phyloP scores from a whole-genome alignment of 1,140 invertebrate genomes.

The Penaeus indicus region DNA sequence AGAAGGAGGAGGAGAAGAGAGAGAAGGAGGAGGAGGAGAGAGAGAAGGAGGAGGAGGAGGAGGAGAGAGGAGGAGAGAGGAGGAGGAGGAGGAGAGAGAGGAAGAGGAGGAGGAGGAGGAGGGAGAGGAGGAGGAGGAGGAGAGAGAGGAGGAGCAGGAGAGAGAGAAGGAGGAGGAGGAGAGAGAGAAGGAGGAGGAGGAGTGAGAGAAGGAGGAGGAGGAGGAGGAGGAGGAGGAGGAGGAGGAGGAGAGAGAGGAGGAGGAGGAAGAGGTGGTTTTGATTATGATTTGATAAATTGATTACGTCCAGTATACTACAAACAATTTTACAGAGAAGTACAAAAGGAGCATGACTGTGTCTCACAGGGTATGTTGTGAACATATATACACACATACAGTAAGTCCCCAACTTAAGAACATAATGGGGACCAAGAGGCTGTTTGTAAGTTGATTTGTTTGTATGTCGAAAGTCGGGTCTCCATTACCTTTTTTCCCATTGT shows the following conservation, averaged over 20 bases:
- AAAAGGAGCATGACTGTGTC: no score
- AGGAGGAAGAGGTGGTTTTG: background rate
- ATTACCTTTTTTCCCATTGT: no score
- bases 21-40: background rate
- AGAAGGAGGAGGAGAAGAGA: background rate
- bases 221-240: background rate
- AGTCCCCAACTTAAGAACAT: no score
- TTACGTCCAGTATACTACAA: no score
- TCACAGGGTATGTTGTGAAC: no score
- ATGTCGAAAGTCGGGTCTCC: no score
- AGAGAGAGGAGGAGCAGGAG: background rate
- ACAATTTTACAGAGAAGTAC: no score
- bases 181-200: background rate
- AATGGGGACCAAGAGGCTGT: no score
- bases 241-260: background rate
- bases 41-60: background rate
- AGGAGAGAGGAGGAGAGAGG: background rate
- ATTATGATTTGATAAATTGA: background rate
- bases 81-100: background rate
- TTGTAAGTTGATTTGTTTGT: no score
- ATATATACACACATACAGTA: no score
- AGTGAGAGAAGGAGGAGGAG: background rate
- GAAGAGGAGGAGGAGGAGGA: background rate
- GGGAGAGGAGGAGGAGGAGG: background rate
- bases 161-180: background rate